Conservation (phyloP, 1,140 invertebrate species). For the Philopotamus ludificatus region DNA sequence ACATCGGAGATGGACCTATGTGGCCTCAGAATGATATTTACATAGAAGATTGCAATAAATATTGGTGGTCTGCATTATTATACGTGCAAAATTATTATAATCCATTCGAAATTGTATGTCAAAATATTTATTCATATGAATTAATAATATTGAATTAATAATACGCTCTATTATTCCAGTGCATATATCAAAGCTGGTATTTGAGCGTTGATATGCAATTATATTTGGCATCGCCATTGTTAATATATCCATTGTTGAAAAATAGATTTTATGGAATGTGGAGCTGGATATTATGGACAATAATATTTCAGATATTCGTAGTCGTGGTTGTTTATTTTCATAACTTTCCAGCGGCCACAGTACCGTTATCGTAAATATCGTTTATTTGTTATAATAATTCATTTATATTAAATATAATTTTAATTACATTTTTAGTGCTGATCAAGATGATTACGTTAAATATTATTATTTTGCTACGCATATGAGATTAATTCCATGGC, state of each 20-base stretch:
- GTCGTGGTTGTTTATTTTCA: neutral
- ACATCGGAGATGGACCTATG: conserved; percentile 60
- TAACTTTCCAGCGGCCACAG: neutral
- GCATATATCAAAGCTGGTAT: conserved; percentile 51
- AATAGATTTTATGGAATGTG: neutral
- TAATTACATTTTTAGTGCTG: too few relatives aligned
- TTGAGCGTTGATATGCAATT: conserved; percentile 42
- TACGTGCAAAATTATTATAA: conserved; percentile 57
- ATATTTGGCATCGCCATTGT: conserved; percentile 40
- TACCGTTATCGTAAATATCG: too few relatives aligned
- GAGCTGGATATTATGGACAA: conserved; percentile 1
- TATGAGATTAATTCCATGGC: conserved; percentile 56
- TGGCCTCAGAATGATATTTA: conserved; percentile 51
- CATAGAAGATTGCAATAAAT: conserved; percentile 48
- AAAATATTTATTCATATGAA: neutral
- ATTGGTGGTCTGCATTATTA: conserved; percentile 59
- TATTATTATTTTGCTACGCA: conserved; percentile 45
- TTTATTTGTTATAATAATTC: too few relatives aligned
- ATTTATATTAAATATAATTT: too few relatives aligned
- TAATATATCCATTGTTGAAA: conserved; percentile 17
- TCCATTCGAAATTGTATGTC: conserved; percentile 43
- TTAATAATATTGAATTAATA: neutral
- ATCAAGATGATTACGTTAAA: too few relatives aligned
- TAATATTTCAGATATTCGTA: conserved; percentile 6
- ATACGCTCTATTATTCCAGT: conserved; percentile 52